Conservation (phyloP, 2,888 invertebrate species). For the Eulithis prunata region DNA sequence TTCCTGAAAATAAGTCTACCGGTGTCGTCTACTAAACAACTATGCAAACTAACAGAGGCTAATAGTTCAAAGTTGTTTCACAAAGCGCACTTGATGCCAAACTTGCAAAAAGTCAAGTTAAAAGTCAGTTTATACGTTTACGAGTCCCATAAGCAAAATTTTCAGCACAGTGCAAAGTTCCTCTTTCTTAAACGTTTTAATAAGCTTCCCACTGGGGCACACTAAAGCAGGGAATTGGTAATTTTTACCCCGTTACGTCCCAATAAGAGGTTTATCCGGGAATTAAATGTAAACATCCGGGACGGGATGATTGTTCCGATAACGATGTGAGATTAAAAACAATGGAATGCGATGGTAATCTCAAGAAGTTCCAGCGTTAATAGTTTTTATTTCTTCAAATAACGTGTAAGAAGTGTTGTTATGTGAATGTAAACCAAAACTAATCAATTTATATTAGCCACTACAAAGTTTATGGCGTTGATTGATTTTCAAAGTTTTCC, state of each 20-base stretch:
- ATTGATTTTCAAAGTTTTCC: conserved; percentile 5
- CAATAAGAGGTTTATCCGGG: conserved; percentile 45
- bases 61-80: conserved; percentile 29
- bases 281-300: conserved; percentile 53
- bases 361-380: neutral
- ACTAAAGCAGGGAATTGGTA: conserved; percentile 31
- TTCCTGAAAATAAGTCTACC: neutral
- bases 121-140: conserved; percentile 35
- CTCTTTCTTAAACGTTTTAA: conserved; percentile 34
- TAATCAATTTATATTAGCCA: neutral
- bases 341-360: conserved; percentile 13
- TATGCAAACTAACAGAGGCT: conserved; percentile 29
- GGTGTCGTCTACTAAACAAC: conserved; percentile 14
- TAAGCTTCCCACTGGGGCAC: conserved; percentile 33
- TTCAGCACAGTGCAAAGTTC: conserved; percentile 35
- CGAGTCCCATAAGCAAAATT: conserved; percentile 37
- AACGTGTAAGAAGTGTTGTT: neutral
- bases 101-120: conserved; percentile 37
- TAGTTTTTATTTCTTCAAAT: conserved; percentile 2
- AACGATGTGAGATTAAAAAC: conserved; percentile 25
- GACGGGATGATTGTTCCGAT: conserved; percentile 28
- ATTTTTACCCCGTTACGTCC: conserved; percentile 39
- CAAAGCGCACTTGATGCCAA: conserved; percentile 31
- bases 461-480: neutral
- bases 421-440: neutral